Evolutionary conservation across 1,140 invertebrate genomes (phyloP), one percentile per base, ranked within the genome.

Genomic region (Drosophila nigrodunni): DNA sequence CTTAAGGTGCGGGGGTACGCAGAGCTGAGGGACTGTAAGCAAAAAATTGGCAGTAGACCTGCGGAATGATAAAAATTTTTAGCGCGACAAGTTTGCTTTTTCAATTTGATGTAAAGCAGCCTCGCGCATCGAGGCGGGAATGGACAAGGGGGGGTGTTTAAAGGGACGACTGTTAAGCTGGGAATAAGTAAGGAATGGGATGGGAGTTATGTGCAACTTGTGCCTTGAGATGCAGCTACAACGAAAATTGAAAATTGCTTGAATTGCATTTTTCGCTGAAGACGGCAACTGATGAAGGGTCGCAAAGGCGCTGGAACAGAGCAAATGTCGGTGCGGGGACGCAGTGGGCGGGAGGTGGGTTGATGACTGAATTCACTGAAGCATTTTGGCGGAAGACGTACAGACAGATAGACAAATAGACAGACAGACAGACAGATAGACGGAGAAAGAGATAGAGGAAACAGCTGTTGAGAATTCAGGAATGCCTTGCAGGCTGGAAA

Each of bases 231-330:
- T 44, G 64, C 61, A 55, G 46, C 70, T 62, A 68, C 67, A 86
- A 77, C 67, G 72, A 72, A 87, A 87, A 88, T 87, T 80, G 82
- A 88, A 88, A 87, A 87, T 88, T 80, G 83, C 83, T 82, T 74
- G 66, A 87, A 87, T 87, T 88, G 83, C 83, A 82, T 77, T 87
- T 80, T 75, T 66, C 67, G 60, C 44, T 59, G 21, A 70, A 60
- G 52, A 25, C 52, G 37, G 44, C 41, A 47, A 57, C 49, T 69
- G 71, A 74, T 68, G 71, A 58, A 55, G 65, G 43, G 47, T 55
- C 52, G 60, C 70, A 39, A n/a, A 62, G 54, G 52, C 25, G 3
- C 25, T 30, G 25, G 25, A 6, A 30, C 25, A 5, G 62, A 9
- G 34, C 6, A 39, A 4, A 39, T 9, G 7, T 25, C 7, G 15